Evolutionary conservation across 2,888 invertebrate genomes (phyloP).

Genomic region (Imbricaverruca yamaguchii): DNA sequence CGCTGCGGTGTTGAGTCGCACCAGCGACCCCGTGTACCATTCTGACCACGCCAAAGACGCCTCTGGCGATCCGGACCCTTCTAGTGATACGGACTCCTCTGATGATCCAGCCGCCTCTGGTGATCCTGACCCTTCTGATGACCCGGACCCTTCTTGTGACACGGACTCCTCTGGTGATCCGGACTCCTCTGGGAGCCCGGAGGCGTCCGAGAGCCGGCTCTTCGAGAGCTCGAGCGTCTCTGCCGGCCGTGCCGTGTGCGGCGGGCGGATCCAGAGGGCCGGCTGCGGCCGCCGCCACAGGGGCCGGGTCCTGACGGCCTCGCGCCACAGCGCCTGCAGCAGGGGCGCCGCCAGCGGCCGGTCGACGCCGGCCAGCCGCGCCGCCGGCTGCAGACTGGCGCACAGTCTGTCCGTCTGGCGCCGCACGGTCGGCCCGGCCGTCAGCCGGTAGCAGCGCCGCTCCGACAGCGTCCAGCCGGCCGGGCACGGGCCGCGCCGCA

Average conservation of each 20-base stretch:
- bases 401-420: background rate
- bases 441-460: background rate
- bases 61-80: too few relatives aligned
- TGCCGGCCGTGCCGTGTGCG: background rate
- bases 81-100: too few relatives aligned
- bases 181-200: too few relatives aligned
- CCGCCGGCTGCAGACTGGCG: background rate
- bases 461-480: background rate
- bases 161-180: too few relatives aligned
- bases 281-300: background rate
- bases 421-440: background rate
- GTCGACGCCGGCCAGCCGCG: background rate
- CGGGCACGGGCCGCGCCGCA: background rate
- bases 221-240: too few relatives aligned
- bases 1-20: too few relatives aligned
- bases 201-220: too few relatives aligned
- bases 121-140: too few relatives aligned
- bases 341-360: background rate
- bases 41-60: too few relatives aligned
- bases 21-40: too few relatives aligned
- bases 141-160: too few relatives aligned
- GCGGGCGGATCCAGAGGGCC: background rate
- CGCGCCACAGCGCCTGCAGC: background rate
- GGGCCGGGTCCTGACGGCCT: background rate
- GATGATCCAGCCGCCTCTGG: too few relatives aligned